Evolutionary conservation across 2,888 invertebrate species (phyloP), one percentile per base, ranked within the genome.

Genomic region (Apodemia hepburni): DNA sequence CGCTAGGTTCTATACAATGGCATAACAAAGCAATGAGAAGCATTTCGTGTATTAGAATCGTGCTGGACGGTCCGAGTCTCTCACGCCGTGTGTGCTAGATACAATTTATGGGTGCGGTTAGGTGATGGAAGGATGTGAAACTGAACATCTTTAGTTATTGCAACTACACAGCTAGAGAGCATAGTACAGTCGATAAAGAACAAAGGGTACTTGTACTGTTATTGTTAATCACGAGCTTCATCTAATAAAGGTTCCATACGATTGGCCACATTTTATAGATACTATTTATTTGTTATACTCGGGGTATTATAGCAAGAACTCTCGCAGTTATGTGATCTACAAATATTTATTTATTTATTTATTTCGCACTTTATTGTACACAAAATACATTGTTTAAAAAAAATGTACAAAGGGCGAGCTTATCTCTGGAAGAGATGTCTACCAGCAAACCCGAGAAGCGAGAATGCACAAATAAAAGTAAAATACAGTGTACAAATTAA

Each of bases 51-150:
- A 70, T 69, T 71, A 69, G 70, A 68, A 73, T 85, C 86, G 86
- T 86, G 85, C 81, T 64, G 82, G 84, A 82, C 84, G 69, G 75
- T 77, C 75, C 81, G 80, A 80, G 79, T 60, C 72, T 80, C 79
- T 82, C 84, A 84, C 84, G 83, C 73, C 73, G 73, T 63, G 35
- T 61, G 61, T 63, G 62, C 61, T 65, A 61, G 45, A 61, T 58
- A 29, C 45, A 45, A 61, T 27, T 57, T 64, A 61, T 64, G 61
- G 51, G 61, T 67, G 64, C 61, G 66, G 64, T 64, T 62, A 60
- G 63, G 59, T 65, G 66, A 65, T 68, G 66, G 62, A 64, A 60
- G 60, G 60, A 64, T 61, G 64, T 47, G 60, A 38, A 42, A 60
- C 54, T 29, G 49, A 64, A 61, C 49, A 60, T 60, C 60, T 47